Evolutionary conservation across 2,888 invertebrate species (phyloP).

Genomic region (Cylindroiulus punctatus): DNA sequence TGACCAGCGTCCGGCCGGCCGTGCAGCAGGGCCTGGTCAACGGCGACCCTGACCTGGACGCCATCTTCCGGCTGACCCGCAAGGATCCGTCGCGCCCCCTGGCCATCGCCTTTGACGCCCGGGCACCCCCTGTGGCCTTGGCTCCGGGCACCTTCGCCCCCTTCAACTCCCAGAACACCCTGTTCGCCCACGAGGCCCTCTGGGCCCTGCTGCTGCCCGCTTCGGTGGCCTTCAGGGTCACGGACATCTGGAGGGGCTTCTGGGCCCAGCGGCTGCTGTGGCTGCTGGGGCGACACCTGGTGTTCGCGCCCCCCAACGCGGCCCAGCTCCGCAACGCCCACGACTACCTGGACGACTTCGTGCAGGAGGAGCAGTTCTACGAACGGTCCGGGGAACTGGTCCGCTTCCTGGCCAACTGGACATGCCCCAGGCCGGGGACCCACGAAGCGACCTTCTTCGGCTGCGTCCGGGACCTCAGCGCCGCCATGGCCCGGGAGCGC

Average conservation of each 20-base stretch:
- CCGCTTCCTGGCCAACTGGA: slow-evolving; percentile 48
- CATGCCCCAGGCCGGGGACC: neutral
- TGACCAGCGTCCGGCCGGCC: slow-evolving; percentile 26
- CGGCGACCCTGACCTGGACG: slow-evolving; percentile 51
- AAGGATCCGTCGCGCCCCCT: neutral
- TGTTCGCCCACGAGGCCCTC: slow-evolving; percentile 50
- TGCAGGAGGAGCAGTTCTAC: slow-evolving; percentile 22
- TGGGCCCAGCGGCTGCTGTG: slow-evolving; percentile 56
- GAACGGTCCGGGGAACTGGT: neutral
- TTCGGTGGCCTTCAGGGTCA: slow-evolving; percentile 54
- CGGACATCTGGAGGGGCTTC: slow-evolving; percentile 56
- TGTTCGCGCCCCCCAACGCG: slow-evolving; percentile 52
- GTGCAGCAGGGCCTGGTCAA: slow-evolving; percentile 55
- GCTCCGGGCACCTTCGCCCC: slow-evolving; percentile 50
- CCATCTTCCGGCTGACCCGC: slow-evolving; percentile 9
- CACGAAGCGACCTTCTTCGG: slow-evolving; percentile 32
- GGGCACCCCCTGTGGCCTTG: slow-evolving; percentile 50
- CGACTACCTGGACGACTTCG: neutral
- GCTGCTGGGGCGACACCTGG: slow-evolving; percentile 49
- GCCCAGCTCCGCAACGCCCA: slow-evolving; percentile 45
- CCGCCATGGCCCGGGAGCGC: neutral
- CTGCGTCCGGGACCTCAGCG: neutral
- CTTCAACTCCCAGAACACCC: slow-evolving; percentile 55
- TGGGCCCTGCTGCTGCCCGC: slow-evolving; percentile 53
- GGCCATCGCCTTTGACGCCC: slow-evolving; percentile 49